Conservation (phyloP, 2,113 vertebrate genomes). For the Anthoscopus minutus region DNA sequence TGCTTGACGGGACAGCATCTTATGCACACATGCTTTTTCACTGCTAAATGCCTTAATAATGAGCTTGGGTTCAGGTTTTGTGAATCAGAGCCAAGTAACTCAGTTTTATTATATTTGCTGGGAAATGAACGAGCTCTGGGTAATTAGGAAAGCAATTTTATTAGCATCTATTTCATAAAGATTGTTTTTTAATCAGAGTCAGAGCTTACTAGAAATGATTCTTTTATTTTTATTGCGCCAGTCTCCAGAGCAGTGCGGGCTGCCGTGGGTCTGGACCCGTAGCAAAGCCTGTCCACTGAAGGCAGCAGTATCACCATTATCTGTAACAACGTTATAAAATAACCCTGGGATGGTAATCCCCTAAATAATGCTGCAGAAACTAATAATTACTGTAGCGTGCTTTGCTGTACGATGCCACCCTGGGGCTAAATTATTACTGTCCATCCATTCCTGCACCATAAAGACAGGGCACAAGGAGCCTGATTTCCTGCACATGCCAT, state of each 20-base stretch:
- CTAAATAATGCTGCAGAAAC: conserved; percentile 58
- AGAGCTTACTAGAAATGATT: conserved; percentile 81
- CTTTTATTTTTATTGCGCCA: conserved; percentile 64
- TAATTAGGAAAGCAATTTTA: conserved; percentile 85
- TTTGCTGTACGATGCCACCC: conserved; percentile 31
- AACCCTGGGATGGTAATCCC: conserved; percentile 24
- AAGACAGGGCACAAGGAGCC: background rate
- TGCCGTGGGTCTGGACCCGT: conserved; percentile 57
- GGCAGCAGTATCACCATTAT: conserved; percentile 58
- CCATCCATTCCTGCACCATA: background rate
- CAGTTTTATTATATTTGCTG: conserved; percentile 84
- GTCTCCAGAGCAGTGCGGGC: conserved; percentile 53
- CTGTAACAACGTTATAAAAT: conserved; percentile 48
- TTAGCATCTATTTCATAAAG: conserved; percentile 84
- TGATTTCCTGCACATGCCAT: background rate
- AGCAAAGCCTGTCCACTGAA: conserved; percentile 20
- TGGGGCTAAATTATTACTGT: conserved; percentile 6
- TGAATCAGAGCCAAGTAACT: conserved; percentile 82
- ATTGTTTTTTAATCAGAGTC: conserved; percentile 86
- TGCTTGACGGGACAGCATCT: conserved; percentile 78
- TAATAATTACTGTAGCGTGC: conserved; percentile 46
- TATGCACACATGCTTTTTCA: conserved; percentile 75
- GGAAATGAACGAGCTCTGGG: conserved; percentile 83
- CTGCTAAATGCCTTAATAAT: conserved; percentile 82
- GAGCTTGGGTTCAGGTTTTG: conserved; percentile 82